Base-by-base conservation (phyloP, 2,888 invertebrate species). In the Strigamia maritima region DNA sequence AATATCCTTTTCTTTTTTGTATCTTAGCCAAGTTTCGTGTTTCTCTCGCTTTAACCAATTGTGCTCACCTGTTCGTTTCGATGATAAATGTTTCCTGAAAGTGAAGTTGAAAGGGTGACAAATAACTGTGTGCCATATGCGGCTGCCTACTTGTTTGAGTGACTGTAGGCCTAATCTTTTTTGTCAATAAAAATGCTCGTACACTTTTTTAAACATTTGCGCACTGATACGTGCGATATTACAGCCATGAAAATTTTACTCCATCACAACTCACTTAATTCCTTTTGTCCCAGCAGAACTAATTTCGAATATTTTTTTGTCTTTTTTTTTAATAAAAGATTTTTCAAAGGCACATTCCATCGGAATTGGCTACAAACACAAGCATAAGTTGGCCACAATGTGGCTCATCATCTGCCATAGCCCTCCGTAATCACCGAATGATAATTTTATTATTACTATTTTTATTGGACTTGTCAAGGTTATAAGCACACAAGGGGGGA, bases 1-100 rank as follows among this genome's bases (percentile, higher is more conserved):
- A 65, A 65, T 26, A 65, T 65, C 65, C 65, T 65, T 65, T 65
- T 65, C 65, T 65, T 65, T 65, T 65, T 65, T 65, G 24, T 65
- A 28, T 65, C 65, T 65, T 65, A 65, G 65, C 65, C 65, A 65
- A 65, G 65, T 65, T 24, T 65, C 65, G 65, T 65, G 65, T 65
- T 65, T 65, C 65, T 65, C 65, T 65, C 65, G 65, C 65, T 65
- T 65, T 65, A 65, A 65, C 65, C 65, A 65, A 65, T 65, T 65
- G 65, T 65, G 65, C 65, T 65, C 65, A 65, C 65, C 65, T 65
- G 65, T 65, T 65, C 26, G 24, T 65, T 28, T 65, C 65, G 26
- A 65, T 65, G 65, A 65, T 49, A 49, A 49, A 49, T 65, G 65
- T 65, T 65, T 65, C 65, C 65, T 65, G 26, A 49, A 49, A 49